Evolutionary conservation across 2,113 vertebrate genomes (phyloP), one percentile per base, ranked within the genome.

Genomic region (Syngnathus floridae): DNA sequence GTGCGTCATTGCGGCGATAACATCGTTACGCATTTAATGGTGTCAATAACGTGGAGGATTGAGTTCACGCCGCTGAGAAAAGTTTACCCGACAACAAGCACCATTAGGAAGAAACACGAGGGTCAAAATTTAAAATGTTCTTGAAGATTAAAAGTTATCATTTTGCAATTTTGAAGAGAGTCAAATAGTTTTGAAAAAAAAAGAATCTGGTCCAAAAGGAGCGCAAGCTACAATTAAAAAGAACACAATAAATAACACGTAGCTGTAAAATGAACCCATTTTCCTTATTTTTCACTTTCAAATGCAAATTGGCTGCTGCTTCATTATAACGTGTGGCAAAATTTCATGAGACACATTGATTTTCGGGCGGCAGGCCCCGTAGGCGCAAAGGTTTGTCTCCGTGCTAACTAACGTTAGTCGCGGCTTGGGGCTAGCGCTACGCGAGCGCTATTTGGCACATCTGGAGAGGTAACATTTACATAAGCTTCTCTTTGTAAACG

Each of bases 401-500:
- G 88, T 87, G 86, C 84, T 88, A 81, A 84, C 87, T 88, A 21
- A 51, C 48, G 86, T 71, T 88, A 83, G 73, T 67, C 74, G 76
- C 84, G 84, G 48, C 69, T 58, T 57, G 75, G 75, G 71, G 76
- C 69, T 83, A 65, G 84, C 82, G 83, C 75, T 71, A 77, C 16
- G 26, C 72, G 80, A 83, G 86, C 81, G 75, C 82, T 76, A 64
- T 68, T 62, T 21, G 6, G 72, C 84, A 87, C 88, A 89, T 90
- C 88, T 90, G 89, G 88, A 90, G 87, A 89, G 84, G 88, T 87
- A 90, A 88, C 86, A 89, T 90, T 89, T 88, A 90, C 89, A 91
- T 88, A 89, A 88, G 77, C 81, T 81, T 83, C 81, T 86, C 84
- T 88, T 88, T 88, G 84, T 90, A 85, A 83, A 73, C 73, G 65